Conservation (phyloP, 2,888 invertebrate genomes). For the Mythimna impura region DNA sequence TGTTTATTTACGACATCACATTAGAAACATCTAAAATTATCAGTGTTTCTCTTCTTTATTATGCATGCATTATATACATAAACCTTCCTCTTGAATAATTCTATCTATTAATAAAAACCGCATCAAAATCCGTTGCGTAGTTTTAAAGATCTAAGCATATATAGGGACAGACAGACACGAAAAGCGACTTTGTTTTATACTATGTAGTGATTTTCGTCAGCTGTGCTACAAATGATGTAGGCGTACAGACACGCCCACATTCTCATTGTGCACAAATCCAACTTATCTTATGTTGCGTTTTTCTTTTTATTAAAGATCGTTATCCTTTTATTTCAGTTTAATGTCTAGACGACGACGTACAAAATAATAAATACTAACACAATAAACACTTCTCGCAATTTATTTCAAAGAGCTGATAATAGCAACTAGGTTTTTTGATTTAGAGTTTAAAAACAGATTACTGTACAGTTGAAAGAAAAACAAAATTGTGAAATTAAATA, state of each 20-base stretch:
- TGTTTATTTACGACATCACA: no score
- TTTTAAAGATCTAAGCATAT: no score
- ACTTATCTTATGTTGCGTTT: background rate
- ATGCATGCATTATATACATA: no score
- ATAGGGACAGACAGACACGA: no score
- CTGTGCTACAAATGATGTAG: constrained; percentile 7
- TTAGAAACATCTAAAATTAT: no score
- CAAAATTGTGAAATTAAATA: background rate
- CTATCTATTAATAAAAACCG: no score
- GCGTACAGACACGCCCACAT: constrained; percentile 22
- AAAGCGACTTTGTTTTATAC: background rate
- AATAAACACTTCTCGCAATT: constrained; percentile 30
- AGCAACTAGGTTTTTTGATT: constrained; percentile 33
- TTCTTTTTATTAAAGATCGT: background rate
- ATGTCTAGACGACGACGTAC: constrained; percentile 32
- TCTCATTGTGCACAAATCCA: background rate
- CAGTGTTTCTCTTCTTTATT: no score
- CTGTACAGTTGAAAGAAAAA: background rate
- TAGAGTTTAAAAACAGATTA: constrained; percentile 16
- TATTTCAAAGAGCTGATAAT: constrained; percentile 35
- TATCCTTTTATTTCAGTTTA: background rate
- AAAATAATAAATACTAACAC: constrained; percentile 20
- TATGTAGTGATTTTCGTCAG: background rate
- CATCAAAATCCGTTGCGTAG: no score
- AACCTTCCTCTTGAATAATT: no score